Evolutionary conservation across 2,888 invertebrate genomes (phyloP).

Genomic region (Iphiclides podalirius): DNA sequence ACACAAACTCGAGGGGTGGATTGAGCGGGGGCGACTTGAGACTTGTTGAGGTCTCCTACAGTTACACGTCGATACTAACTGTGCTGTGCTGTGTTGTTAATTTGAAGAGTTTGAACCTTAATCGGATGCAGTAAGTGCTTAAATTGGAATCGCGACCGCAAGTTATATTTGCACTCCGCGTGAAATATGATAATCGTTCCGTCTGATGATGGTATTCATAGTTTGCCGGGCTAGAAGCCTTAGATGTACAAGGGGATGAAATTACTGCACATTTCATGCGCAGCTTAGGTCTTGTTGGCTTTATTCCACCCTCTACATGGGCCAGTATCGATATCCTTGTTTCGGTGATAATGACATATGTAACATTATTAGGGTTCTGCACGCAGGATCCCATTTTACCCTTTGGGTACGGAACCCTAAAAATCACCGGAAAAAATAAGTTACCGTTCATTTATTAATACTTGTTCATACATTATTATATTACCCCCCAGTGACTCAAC

Average conservation of each 20-base stretch:
- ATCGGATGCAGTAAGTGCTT: slow-evolving; percentile 12
- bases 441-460: no score
- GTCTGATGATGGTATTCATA: slow-evolving; percentile 75
- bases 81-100: slow-evolving; percentile 29
- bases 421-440: no score
- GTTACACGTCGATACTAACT: slow-evolving; percentile 43
- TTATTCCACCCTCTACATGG: not conserved
- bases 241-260: slow-evolving; percentile 50
- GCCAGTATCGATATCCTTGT: not conserved
- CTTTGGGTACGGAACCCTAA: no score
- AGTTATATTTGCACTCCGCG: slow-evolving; percentile 27
- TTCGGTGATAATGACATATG: no score
- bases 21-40: slow-evolving; percentile 55
- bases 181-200: slow-evolving; percentile 75
- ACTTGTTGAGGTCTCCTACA: slow-evolving; percentile 58
- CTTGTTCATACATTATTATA: no score
- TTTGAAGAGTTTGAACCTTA: slow-evolving; percentile 25
- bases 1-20: slow-evolving; percentile 52
- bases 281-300: slow-evolving; percentile 11
- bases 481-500: no score
- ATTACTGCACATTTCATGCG: slow-evolving; percentile 57
- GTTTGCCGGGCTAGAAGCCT: slow-evolving; percentile 60
- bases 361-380: no score
- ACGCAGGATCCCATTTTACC: no score
- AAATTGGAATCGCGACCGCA: slow-evolving; percentile 14